Conservation (phyloP, 2,888 invertebrate species). For the Dicyrtomina minuta region DNA sequence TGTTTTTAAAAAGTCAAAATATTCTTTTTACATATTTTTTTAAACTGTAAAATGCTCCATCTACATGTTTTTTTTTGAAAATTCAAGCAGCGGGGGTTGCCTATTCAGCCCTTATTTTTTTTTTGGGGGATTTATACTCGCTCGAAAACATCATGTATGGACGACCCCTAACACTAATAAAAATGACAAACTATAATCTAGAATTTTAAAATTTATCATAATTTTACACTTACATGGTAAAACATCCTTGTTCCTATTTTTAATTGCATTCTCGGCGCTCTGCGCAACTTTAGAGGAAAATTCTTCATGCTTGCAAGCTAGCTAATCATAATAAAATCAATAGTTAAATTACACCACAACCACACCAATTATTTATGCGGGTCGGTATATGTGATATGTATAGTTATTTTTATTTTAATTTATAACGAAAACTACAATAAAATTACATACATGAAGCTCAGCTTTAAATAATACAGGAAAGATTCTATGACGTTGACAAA, state of each 20-base stretch:
- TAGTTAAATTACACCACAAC: not conserved
- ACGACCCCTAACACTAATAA: too few relatives aligned
- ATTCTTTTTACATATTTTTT: too few relatives aligned
- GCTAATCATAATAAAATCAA: conserved; percentile 3
- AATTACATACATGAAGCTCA: conserved; percentile 20
- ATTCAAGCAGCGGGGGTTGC: too few relatives aligned
- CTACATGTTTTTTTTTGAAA: too few relatives aligned
- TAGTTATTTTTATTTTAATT: not conserved
- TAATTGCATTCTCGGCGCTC: conserved; percentile 3
- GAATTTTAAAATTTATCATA: too few relatives aligned
- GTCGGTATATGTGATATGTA: too few relatives aligned
- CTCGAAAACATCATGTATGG: too few relatives aligned
- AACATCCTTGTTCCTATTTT: conserved; percentile 15
- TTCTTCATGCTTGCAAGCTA: conserved; percentile 19
- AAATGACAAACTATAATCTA: too few relatives aligned
- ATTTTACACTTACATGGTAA: conserved; percentile 17
- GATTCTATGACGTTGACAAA: conserved; percentile 6
- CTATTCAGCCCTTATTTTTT: too few relatives aligned
- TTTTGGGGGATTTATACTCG: too few relatives aligned
- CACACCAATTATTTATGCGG: not conserved
- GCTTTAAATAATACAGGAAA: conserved; percentile 28
- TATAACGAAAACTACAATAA: not conserved
- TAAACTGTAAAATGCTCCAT: too few relatives aligned
- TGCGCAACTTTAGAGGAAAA: not conserved
- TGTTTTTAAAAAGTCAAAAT: too few relatives aligned